phyloP scores from a whole-genome alignment of 1,140 invertebrate species.

The Dendrolimus kikuchii region DNA sequence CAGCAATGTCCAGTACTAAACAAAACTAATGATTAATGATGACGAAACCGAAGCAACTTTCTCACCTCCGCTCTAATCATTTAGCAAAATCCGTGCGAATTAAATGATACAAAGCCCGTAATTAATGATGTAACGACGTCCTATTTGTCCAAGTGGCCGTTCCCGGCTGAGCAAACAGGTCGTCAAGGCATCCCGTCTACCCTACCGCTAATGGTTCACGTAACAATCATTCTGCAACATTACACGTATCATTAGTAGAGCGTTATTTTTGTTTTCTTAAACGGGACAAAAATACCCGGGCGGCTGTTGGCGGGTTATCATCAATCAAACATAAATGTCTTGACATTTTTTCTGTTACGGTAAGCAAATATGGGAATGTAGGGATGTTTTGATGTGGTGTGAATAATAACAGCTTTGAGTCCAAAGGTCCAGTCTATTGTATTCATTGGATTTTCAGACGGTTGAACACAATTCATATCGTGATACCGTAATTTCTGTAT shows the following conservation, averaged over 20 bases:
- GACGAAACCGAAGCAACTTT: no score
- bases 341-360: constrained; percentile 50
- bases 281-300: constrained; percentile 29
- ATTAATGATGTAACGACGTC: constrained; percentile 58
- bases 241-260: constrained; percentile 59
- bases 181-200: constrained; percentile 33
- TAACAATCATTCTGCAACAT: constrained; percentile 60
- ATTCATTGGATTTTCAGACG: no score
- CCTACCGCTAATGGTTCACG: constrained; percentile 40
- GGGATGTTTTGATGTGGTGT: constrained; percentile 5
- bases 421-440: no score
- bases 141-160: constrained; percentile 51
- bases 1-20: no score
- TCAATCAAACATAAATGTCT: constrained; percentile 47
- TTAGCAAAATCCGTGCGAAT: constrained; percentile 12
- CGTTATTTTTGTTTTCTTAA: constrained; percentile 58
- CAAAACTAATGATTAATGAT: no score
- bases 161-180: constrained; percentile 53
- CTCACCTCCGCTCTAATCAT: neutral
- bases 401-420: neutral
- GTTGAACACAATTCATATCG: no score
- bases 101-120: constrained; percentile 20
- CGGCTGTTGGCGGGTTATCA: constrained; percentile 43
- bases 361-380: constrained; percentile 51
- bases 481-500: no score